Evolutionary conservation across 2,888 invertebrate genomes (phyloP), one percentile per base, ranked within the genome.

Genomic region (Orchesella flavescens): DNA sequence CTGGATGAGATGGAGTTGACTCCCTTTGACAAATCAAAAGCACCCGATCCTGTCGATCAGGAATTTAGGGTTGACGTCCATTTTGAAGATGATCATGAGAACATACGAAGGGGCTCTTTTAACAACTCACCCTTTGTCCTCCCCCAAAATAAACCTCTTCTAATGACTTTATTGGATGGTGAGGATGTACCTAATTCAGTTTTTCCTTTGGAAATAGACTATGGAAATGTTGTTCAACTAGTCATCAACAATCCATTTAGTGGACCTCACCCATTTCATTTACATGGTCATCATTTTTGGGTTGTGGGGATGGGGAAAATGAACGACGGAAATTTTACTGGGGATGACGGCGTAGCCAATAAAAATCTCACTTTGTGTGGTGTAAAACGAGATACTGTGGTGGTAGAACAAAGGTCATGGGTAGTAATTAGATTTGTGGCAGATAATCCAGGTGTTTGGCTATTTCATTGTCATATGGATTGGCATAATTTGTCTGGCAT

Each of bases 211-310:
- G 59, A 79, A 57, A 55, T 85, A 17, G 4, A 44, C 2, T 82
- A 82, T 55, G 81, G 73, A 2, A 76, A 74, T 69, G 79, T 85
- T 9, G 61, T 87, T 17, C 86, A 87, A 63, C 15, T 87, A 10
- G 80, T 88, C 1, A 75, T 88, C 1, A 86, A 87, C 55, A 86
- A 84, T 34, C 59, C 57, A 5, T 78, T 76, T n/a, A 10, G 17
- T 43, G 82, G 81, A 7, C 74, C 81, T 5, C 88, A 88, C 74
- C 88, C 88, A 3, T 86, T 87, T 53, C 88, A 88, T 82, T 69
- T 87, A n/a, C 88, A 88, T 59, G 79, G 79, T 17, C 79, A 79
- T 43, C 72, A 79, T 15, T 79, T 87, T 55, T 87, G 83, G 84
- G 83, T 87, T 4, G 10, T 87, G 12, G 87, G 87, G 10, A 75